phyloP scores from a whole-genome alignment of 2,888 invertebrate genomes.

The Netelia inedita region DNA sequence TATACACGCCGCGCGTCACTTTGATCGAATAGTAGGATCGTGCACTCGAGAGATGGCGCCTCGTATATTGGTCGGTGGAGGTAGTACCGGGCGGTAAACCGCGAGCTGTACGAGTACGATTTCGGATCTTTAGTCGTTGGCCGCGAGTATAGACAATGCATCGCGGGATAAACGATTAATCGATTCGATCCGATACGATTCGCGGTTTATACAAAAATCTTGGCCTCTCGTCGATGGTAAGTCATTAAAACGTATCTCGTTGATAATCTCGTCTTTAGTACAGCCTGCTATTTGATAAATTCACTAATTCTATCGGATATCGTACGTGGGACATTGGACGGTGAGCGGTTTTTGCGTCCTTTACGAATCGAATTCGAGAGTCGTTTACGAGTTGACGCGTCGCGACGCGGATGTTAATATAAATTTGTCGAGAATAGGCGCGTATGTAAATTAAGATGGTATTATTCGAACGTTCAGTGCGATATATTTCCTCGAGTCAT shows the following conservation, averaged over 20 bases:
- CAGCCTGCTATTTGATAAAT: no score
- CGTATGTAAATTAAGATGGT: no score
- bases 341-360: no score
- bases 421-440: no score
- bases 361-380: no score
- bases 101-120: constrained; percentile 20
- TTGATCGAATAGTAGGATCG: not conserved
- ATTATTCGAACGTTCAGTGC: no score
- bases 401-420: no score
- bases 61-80: not conserved
- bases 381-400: no score
- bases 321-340: no score
- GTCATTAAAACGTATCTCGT: not conserved
- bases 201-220: not conserved
- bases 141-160: constrained; percentile 15
- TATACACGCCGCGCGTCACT: not conserved
- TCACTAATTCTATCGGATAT: no score
- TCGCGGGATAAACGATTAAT: constrained; percentile 39
- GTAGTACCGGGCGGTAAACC: constrained; percentile 32
- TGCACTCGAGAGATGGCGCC: not conserved
- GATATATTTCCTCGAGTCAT: no score
- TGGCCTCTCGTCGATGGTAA: constrained; percentile 20
- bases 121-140: constrained; percentile 16
- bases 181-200: not conserved
- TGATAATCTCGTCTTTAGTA: no score